Evolutionary conservation across 1,140 invertebrate genomes (phyloP).

Genomic region (Diorhabda elongata): DNA sequence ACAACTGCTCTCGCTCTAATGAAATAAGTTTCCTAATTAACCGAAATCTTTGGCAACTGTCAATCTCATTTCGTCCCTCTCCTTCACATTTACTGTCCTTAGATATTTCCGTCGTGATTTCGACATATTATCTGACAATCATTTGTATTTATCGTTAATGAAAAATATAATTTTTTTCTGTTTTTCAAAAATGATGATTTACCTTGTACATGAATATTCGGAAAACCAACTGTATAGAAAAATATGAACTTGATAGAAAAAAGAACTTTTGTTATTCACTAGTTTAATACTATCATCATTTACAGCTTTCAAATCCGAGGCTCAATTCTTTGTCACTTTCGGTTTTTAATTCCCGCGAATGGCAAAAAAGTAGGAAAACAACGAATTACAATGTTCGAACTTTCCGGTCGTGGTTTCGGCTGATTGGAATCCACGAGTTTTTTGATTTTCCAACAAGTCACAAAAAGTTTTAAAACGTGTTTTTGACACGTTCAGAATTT

Average conservation of each 20-base stretch:
- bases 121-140: too few species aligned
- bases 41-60: constrained; percentile 21
- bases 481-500: not conserved
- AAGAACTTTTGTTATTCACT: too few species aligned
- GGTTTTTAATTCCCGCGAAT: constrained; percentile 1
- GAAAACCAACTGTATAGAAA: too few species aligned
- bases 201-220: too few species aligned
- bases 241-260: too few species aligned
- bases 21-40: constrained; percentile 22
- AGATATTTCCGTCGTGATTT: too few species aligned
- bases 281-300: not conserved
- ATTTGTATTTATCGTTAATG: too few species aligned
- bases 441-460: constrained; percentile 2
- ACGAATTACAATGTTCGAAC: not conserved
- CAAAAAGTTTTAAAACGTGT: not conserved
- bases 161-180: too few species aligned
- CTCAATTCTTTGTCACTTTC: not conserved
- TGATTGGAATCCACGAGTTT: not conserved
- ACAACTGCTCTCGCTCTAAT: constrained; percentile 10
- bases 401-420: constrained; percentile 3
- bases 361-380: constrained; percentile 3
- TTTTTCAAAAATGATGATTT: too few species aligned
- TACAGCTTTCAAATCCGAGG: not conserved
- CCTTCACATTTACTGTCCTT: not conserved
- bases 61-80: constrained; percentile 17